phyloP scores from a whole-genome alignment of 2,888 invertebrate species.

The Ornithoptera priamus region DNA sequence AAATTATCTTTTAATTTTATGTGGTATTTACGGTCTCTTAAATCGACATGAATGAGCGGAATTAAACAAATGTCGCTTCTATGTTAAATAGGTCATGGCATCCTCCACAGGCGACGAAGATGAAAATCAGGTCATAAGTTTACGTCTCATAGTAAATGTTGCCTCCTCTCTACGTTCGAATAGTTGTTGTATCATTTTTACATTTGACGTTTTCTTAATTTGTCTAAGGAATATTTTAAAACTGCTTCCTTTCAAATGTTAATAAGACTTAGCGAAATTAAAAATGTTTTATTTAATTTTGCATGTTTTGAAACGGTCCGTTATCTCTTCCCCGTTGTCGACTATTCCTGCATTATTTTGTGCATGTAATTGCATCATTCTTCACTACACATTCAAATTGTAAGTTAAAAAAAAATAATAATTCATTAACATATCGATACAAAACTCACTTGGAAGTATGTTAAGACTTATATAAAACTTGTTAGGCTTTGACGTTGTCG shows the following conservation, averaged over 20 bases:
- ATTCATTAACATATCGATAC: neutral
- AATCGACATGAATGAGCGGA: neutral
- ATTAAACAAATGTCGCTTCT: conserved; percentile 49
- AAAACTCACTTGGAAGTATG: neutral
- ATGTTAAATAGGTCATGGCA: conserved; percentile 41
- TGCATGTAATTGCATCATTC: conserved; percentile 62
- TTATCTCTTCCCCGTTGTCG: conserved; percentile 48
- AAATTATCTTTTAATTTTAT: no score
- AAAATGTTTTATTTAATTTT: conserved; percentile 40
- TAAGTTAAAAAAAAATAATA: conserved; percentile 35
- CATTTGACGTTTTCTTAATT: conserved; percentile 45
- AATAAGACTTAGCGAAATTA: conserved; percentile 39
- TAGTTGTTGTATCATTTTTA: conserved; percentile 46
- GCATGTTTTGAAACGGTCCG: conserved; percentile 38
- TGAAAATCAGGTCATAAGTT: conserved; percentile 37
- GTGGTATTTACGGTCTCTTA: neutral
- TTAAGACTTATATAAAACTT: conserved; percentile 17
- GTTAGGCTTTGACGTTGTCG: conserved; percentile 24
- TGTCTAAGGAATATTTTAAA: conserved; percentile 31
- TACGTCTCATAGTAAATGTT: conserved; percentile 54
- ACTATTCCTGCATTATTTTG: conserved; percentile 54
- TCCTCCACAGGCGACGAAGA: conserved; percentile 43
- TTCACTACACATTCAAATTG: conserved; percentile 31
- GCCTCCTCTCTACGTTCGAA: conserved; percentile 53
- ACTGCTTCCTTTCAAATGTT: conserved; percentile 40